Evolutionary conservation across 1,140 invertebrate species (phyloP), one percentile per base, ranked within the genome.

Genomic region (Ostrea edulis): DNA sequence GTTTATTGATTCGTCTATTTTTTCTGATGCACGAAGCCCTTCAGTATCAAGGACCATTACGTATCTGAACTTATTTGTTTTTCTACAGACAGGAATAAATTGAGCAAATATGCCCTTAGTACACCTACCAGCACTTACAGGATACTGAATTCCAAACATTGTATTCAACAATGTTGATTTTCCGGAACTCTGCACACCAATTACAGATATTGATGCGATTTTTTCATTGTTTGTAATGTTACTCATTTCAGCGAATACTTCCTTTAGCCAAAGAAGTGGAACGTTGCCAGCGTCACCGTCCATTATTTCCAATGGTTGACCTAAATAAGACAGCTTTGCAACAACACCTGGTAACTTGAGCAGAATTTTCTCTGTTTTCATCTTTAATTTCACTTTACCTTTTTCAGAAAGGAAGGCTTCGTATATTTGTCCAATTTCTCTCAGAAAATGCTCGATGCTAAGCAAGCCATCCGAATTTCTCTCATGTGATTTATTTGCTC

Each of bases 171-270:
- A 44, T 55, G 87, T 88, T 52, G 87, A 88, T 58, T 88, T 88
- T 20, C 84, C 87, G 58, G 87, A 88, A 85, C 87, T 88, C 29
- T 88, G 87, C 8, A 88, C 54, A n/a, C 87, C 87, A 8, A 88
- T 25, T 44, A 88, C 84, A 29, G 87, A 88, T 25, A 88, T 7
- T 11, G 68, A 17, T 2, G 85, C 22, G 20, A 88, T 12, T 5
- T 22, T 77, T 52, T 85, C 25, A 22, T 85, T 53, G 17, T 54
- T 54, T 17, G 85, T 55, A 54, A 53, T 0, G 17, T 58, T 5
- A 85, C 81, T 82, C 8, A 88, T 25, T 22, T 82, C n/a, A 8
- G 8, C n/a, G 8, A 88, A 58, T 5, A 88, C 87, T 8, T 25
- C 58, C 29, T 82, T 14, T 20, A 88, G 52, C 87, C 87, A 88